Base-by-base conservation (phyloP, 1,140 invertebrate genomes). In the Plectus sambesii region DNA sequence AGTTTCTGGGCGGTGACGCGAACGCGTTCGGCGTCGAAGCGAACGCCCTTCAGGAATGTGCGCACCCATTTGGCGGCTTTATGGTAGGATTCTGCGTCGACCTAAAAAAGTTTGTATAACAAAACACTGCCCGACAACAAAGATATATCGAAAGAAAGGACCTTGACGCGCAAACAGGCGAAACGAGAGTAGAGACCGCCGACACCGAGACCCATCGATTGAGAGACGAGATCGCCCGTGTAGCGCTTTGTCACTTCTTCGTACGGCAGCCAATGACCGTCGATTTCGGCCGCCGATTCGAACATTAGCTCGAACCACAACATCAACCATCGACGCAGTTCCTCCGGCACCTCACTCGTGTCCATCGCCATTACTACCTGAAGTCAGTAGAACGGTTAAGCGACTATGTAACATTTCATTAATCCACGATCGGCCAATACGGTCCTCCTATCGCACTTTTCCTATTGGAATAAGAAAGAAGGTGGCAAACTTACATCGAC, bases 1-100 rank as follows among this genome's bases (percentile, higher is more conserved):
- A 72, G 65, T 69, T 85, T 85, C 42, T 79, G 77, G 3, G 80
- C 78, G 44, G 84, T 79, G 8, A 85, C 80, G 61, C 80, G 78
- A 3, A 87, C 66, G 60, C 85, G 75, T 33, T 85, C 81, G 19
- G 76, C 73, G 3, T 77, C 81, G 45, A 88, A 79, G 50, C 79
- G 74, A 9, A 80, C 78, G 3, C 79, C 63, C 56, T 80, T 83
- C 6, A 89, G 68, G 1, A 88, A 69, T 56, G 86, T 81, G 56
- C 79, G 76, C 9, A 87, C 68, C 79, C 84, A 86, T 39, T 79
- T 71, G 1, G 89, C 77, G 1, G 82, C 81, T 59, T 77, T 77
- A 3, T 76, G 73, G 64, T 85, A 88, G 60, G 86, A 82, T 29
- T 76, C 71, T 8, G 80, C 75, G 70, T 86, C 83, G 20, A 83